Conservation (phyloP, 1,140 invertebrate genomes). For the Temnothorax longispinosus region DNA sequence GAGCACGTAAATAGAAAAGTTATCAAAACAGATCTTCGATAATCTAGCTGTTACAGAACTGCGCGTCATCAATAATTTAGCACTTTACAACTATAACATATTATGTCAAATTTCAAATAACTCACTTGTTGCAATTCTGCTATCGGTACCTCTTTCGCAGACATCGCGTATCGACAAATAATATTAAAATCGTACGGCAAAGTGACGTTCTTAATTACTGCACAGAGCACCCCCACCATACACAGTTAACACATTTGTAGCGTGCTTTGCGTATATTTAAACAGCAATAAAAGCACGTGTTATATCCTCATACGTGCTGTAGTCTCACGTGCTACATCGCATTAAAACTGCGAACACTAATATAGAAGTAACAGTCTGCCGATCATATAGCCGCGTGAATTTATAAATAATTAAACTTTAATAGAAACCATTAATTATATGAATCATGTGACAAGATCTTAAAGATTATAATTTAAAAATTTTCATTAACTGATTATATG, state of each 20-base stretch:
- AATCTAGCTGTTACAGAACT: not conserved
- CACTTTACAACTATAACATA: not conserved
- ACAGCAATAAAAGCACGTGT: constrained; percentile 14
- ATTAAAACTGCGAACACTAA: constrained; percentile 16
- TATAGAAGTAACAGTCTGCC: not conserved
- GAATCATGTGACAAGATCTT: not conserved
- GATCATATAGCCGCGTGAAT: not conserved
- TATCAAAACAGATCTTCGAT: not conserved
- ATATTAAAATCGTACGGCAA: constrained; percentile 14
- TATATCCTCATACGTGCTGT: not conserved
- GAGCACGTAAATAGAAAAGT: not conserved
- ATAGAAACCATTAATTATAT: not conserved
- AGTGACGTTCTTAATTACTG: constrained; percentile 9
- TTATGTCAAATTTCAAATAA: not conserved
- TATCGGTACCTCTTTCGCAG: not conserved
- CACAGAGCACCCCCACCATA: not conserved
- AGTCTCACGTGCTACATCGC: not conserved
- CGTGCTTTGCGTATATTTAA: constrained; percentile 29
- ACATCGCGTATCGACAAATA: constrained; percentile 17
- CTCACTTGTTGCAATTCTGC: constrained; percentile 31
- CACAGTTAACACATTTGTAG: not conserved
- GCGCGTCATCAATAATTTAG: not conserved
- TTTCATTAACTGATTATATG: not conserved
- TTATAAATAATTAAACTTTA: not conserved
- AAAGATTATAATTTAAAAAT: not conserved